A percentile compares a stretch with the other conserved stretches of the same genome.
phyloP scores from a whole-genome alignment of 2,888 invertebrate genomes.

The Sussaba pulchella region DNA sequence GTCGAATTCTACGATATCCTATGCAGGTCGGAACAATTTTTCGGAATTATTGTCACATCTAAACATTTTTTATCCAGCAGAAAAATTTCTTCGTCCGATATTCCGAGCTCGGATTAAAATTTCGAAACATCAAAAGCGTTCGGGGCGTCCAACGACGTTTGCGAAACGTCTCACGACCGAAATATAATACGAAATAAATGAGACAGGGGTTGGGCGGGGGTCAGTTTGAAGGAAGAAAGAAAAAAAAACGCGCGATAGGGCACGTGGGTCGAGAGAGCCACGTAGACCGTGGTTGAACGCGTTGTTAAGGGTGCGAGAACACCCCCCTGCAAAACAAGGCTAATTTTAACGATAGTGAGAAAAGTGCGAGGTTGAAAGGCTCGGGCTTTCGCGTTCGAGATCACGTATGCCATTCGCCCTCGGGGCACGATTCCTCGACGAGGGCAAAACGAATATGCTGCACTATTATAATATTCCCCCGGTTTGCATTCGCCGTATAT shows the following conservation, averaged over 20 bases:
- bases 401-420: constrained; percentile 81
- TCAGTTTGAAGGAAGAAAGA: constrained; percentile 78
- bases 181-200: constrained; percentile 12
- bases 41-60: no score
- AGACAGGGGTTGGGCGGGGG: constrained; percentile 63
- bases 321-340: constrained; percentile 78
- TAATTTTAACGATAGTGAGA: constrained; percentile 72
- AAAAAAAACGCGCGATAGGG: constrained; percentile 58
- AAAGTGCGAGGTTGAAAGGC: constrained; percentile 45
- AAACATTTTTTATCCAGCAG: no score
- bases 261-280: not conserved
- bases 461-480: constrained; percentile 56
- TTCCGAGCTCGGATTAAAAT: no score
- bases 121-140: constrained; percentile 47
- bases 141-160: constrained; percentile 15
- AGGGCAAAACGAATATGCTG: constrained; percentile 35
- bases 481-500: constrained; percentile 37
- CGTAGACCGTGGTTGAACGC: constrained; percentile 41
- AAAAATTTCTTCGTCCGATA: no score
- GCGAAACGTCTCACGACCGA: constrained; percentile 36
- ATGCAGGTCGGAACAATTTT: no score
- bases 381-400: constrained; percentile 76
- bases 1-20: no score
- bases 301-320: constrained; percentile 71
- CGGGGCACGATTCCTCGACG: constrained; percentile 67